These are phyloP conservation scores for Natrix natrix DNA, from an alignment of 2,797 vertebrate genomes.

Conservation along the genomic window DNA sequence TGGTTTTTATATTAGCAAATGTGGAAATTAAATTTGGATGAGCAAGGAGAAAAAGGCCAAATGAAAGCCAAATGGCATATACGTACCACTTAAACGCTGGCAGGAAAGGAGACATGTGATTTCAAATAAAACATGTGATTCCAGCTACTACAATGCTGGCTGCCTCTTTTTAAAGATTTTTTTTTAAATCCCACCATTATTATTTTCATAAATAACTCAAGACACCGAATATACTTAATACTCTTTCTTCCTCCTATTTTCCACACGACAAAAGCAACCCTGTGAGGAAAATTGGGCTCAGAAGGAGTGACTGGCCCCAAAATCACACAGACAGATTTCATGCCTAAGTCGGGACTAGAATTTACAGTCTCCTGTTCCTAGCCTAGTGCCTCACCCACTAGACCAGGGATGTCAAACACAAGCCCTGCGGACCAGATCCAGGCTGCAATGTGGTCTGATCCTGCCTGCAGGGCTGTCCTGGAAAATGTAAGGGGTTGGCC, in stretches of 20 bases:
- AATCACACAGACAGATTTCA: background rate
- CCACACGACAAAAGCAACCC: background rate
- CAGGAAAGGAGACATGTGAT: background rate
- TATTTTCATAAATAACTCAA: background rate
- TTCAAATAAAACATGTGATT: background rate
- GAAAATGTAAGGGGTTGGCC: too few species aligned
- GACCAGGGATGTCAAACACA: background rate
- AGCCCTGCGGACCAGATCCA: too few species aligned
- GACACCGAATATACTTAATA: background rate
- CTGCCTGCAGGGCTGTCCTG: too few species aligned
- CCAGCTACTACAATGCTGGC: background rate
- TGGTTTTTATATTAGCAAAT: background rate
- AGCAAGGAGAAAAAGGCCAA: background rate
- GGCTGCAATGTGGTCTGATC: too few species aligned
- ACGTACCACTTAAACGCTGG: background rate
- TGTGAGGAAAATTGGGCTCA: background rate
- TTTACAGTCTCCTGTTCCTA: background rate
- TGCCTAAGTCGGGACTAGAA: background rate
- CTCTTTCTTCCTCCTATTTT: background rate
- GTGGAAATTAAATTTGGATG: background rate
- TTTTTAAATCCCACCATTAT: background rate
- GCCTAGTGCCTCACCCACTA: background rate
- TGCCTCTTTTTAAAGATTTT: background rate
- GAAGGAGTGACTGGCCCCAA: background rate
- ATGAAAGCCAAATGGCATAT: background rate